Conservation (phyloP, 1,140 invertebrate genomes). For the Leptoteleia sp. region DNA sequence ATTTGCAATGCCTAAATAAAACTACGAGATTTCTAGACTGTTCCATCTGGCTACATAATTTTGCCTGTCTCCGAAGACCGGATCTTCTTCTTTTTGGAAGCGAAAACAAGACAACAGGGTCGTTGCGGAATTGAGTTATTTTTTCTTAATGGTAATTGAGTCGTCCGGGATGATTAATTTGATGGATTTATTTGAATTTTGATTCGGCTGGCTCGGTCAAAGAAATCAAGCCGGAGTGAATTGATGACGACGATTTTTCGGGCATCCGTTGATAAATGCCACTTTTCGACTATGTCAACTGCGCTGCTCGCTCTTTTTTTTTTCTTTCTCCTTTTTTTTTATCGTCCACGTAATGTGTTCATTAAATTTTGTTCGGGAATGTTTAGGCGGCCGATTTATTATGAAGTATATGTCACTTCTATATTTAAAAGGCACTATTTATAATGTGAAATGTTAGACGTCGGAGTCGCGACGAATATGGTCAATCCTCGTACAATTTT, state of each 20-base stretch:
- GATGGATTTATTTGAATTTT: slow-evolving; percentile 53
- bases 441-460: slow-evolving; percentile 13
- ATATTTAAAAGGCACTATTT: slow-evolving; percentile 27
- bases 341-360: slow-evolving; percentile 17
- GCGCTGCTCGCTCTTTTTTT: slow-evolving; percentile 47
- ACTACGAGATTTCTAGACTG: no score
- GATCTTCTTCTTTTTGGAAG: no score
- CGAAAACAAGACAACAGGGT: neutral
- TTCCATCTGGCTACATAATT: no score
- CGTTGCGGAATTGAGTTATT: slow-evolving; percentile 28
- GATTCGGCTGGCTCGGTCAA: slow-evolving; percentile 35
- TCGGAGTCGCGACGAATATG: no score
- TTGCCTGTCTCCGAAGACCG: no score
- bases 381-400: slow-evolving; percentile 31
- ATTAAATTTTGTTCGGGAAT: slow-evolving; percentile 49
- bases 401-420: slow-evolving; percentile 17
- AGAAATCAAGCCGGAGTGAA: slow-evolving; percentile 38
- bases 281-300: slow-evolving; percentile 45
- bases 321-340: slow-evolving; percentile 22
- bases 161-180: slow-evolving; percentile 47
- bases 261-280: slow-evolving; percentile 42
- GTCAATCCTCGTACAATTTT: no score
- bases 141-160: slow-evolving; percentile 42
- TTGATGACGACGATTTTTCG: slow-evolving; percentile 55
- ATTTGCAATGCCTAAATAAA: no score